These are phyloP conservation scores for Drymonia ruficornis DNA, from an alignment of 2,888 invertebrate species.

Conservation along the genomic window DNA sequence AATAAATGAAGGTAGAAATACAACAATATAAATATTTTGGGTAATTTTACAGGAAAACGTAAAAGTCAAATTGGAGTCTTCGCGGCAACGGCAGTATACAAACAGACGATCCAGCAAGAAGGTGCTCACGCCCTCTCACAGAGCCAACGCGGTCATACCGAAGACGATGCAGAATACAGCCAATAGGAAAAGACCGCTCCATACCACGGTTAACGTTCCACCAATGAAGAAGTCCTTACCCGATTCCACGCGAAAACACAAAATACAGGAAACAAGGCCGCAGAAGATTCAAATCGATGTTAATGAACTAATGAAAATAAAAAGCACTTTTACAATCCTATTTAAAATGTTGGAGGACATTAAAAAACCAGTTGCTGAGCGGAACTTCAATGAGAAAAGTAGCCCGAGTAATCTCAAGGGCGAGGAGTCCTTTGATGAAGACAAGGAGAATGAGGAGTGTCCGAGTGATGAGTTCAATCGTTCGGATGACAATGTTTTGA, in stretches of 20 bases:
- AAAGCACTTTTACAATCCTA: slow-evolving; percentile 48
- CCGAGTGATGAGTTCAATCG: slow-evolving; percentile 47
- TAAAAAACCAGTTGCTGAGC: slow-evolving; percentile 32
- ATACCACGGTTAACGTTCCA: slow-evolving; percentile 23
- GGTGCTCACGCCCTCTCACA: slow-evolving; percentile 52
- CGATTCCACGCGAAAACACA: slow-evolving; percentile 54
- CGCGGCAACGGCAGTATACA: slow-evolving; percentile 47
- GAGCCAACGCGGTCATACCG: slow-evolving; percentile 56
- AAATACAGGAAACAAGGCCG: slow-evolving; percentile 18
- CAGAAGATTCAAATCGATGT: slow-evolving; percentile 40
- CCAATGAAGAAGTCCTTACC: slow-evolving; percentile 50
- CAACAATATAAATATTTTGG: not conserved
- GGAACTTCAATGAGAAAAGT: not conserved
- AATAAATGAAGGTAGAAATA: not conserved
- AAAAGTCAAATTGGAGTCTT: slow-evolving; percentile 42
- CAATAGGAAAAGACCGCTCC: slow-evolving; percentile 47
- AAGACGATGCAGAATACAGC: slow-evolving; percentile 44
- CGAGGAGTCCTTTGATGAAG: slow-evolving; percentile 17
- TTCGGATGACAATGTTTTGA: slow-evolving; percentile 57
- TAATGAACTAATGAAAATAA: slow-evolving; percentile 49
- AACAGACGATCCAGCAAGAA: slow-evolving; percentile 52
- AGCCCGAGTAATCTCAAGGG: slow-evolving; percentile 9
- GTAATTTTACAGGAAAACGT: slow-evolving; percentile 37
- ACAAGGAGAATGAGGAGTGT: slow-evolving; percentile 24
- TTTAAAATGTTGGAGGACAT: slow-evolving; percentile 53